Conservation (phyloP, 2,888 invertebrate species). For the Drosophila flavopinicola region DNA sequence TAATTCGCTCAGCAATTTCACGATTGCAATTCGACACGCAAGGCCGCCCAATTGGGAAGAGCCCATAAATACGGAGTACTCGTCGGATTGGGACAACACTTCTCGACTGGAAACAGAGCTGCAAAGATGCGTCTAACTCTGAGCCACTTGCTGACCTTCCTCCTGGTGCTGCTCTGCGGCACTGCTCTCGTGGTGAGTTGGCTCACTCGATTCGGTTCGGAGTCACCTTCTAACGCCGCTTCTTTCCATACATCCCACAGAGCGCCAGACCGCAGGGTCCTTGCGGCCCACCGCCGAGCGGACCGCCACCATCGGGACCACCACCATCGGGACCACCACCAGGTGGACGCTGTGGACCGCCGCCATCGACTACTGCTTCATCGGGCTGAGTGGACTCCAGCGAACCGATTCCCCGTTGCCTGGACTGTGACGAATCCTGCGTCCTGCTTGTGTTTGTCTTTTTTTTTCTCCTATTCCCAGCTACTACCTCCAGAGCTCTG, state of each 20-base stretch:
- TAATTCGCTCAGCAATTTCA: slow-evolving; percentile 20
- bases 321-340: slow-evolving; percentile 63
- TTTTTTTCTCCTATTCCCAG: slow-evolving; percentile 10
- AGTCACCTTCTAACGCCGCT: background rate
- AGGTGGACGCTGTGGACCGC: slow-evolving; percentile 41
- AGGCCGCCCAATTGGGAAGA: slow-evolving; percentile 10
- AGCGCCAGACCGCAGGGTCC: slow-evolving; percentile 57
- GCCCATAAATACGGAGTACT: slow-evolving; percentile 16
- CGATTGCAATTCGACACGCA: slow-evolving; percentile 45
- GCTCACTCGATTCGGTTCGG: rapidly evolving
- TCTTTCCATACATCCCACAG: slow-evolving; percentile 2
- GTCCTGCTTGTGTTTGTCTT: background rate
- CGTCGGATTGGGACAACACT: slow-evolving; percentile 11
- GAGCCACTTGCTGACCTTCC: slow-evolving; percentile 26
- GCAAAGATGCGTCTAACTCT: slow-evolving; percentile 49
- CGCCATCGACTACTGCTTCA: slow-evolving; percentile 48
- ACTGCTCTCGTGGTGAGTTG: slow-evolving; percentile 52
- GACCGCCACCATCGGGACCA: slow-evolving; percentile 56
- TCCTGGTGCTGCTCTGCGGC: slow-evolving; percentile 35
- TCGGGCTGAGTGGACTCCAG: slow-evolving; percentile 30
- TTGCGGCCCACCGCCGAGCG: slow-evolving; percentile 58
- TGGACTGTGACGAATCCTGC: background rate
- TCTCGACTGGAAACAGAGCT: slow-evolving; percentile 1
- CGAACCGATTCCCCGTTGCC: background rate
- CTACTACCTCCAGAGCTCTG: slow-evolving; percentile 1